A percentile compares a stretch with the other conserved stretches of the same genome.
Conservation (phyloP, 1,140 invertebrate species). For the Aphaenogaster ashmeadi region DNA sequence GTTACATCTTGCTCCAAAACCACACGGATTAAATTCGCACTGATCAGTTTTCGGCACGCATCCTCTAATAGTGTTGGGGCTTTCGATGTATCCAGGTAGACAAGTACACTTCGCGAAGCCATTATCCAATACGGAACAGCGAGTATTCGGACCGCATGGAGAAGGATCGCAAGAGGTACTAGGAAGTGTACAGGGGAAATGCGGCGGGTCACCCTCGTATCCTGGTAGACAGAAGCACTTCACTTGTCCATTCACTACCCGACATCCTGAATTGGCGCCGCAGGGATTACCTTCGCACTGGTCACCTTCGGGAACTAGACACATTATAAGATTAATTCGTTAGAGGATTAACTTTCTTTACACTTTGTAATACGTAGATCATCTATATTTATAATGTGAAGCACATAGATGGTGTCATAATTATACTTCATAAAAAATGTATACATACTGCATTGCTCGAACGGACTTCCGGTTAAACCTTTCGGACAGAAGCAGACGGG, state of each 20-base stretch:
- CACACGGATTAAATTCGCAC: conserved; percentile 94
- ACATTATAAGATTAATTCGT: conserved; percentile 3
- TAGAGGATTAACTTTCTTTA: background rate
- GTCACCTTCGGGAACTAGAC: conserved; percentile 94
- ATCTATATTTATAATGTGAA: background rate
- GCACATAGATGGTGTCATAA: background rate
- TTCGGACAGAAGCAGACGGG: conserved; percentile 96
- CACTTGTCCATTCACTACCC: conserved; percentile 90
- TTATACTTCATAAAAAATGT: conserved; percentile 22
- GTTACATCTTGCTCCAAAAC: conserved; percentile 93
- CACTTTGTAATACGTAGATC: background rate
- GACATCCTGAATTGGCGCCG: conserved; percentile 93
- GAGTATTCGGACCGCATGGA: conserved; percentile 95
- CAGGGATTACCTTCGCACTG: conserved; percentile 95
- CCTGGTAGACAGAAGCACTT: conserved; percentile 95
- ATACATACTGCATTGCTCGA: conserved; percentile 95
- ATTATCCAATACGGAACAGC: conserved; percentile 93
- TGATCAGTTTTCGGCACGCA: conserved; percentile 92
- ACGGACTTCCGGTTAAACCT: conserved; percentile 96
- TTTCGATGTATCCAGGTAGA: conserved; percentile 93
- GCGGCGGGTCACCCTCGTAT: conserved; percentile 95
- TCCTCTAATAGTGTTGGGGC: conserved; percentile 95
- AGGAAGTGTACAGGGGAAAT: conserved; percentile 89
- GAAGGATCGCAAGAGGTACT: conserved; percentile 94
- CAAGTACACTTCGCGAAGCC: conserved; percentile 96